A percentile compares a stretch with the other conserved stretches of the same genome.
These are phyloP conservation scores for Puntigrus tetrazona DNA, from an alignment of 2,113 vertebrate genomes.

Conservation along the genomic window DNA sequence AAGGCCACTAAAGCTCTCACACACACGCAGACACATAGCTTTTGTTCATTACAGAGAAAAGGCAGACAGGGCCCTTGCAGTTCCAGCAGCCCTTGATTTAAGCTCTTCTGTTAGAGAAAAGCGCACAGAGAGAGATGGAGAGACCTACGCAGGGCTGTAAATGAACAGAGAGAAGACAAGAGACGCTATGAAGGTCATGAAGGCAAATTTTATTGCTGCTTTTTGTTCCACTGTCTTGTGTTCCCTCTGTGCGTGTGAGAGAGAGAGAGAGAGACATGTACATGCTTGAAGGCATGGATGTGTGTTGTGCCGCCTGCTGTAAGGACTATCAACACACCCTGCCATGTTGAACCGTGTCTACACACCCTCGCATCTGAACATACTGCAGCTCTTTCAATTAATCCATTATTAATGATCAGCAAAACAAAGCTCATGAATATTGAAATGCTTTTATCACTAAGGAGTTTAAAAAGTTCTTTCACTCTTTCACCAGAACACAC, in stretches of 20 bases:
- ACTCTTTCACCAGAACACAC: constrained; percentile 13
- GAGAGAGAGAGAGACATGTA: neutral
- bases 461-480: constrained; percentile 29
- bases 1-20: neutral
- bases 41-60: constrained; percentile 18
- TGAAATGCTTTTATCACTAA: constrained; percentile 47
- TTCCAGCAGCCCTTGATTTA: constrained; percentile 43
- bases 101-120: constrained; percentile 1
- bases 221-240: neutral
- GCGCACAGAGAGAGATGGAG: constrained; percentile 24
- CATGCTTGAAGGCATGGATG: neutral
- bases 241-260: neutral
- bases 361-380: constrained; percentile 17
- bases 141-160: constrained; percentile 16
- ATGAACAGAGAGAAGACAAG: constrained; percentile 1
- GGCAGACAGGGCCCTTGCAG: constrained; percentile 5
- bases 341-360: neutral
- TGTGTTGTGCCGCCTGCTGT: neutral
- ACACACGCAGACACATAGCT: constrained; percentile 36
- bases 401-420: constrained; percentile 50
- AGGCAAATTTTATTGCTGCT: neutral
- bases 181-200: constrained; percentile 16
- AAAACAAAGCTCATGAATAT: constrained; percentile 54
- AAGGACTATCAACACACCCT: neutral
- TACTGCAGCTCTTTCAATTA: constrained; percentile 33